A percentile compares a stretch with the other conserved stretches of the same genome.
Conservation (phyloP, 2,888 invertebrate genomes). For the Anthophora plumipes region DNA sequence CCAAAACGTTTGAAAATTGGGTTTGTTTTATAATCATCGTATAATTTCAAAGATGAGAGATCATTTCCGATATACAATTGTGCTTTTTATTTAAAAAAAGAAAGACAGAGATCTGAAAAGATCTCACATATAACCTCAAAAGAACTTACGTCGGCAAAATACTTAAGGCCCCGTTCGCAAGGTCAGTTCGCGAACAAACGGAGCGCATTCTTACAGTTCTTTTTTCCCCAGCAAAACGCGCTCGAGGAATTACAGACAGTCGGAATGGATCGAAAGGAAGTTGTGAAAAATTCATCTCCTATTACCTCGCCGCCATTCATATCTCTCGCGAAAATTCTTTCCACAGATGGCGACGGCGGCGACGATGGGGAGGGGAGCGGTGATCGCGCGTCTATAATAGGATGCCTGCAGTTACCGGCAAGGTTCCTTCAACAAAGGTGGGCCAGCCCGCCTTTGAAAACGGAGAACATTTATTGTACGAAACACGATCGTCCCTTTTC, state of each 20-base stretch:
- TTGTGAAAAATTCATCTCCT: constrained; percentile 56
- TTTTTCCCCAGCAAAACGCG: background rate
- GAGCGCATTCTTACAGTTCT: background rate
- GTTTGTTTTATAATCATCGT: no score
- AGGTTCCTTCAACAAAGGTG: constrained; percentile 41
- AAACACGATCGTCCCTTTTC: constrained; percentile 56
- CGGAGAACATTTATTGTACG: constrained; percentile 67
- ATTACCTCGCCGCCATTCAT: constrained; percentile 44
- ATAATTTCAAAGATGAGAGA: no score
- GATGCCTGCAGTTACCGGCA: constrained; percentile 44
- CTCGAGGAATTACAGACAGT: constrained; percentile 9
- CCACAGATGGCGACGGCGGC: background rate
- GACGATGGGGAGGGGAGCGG: background rate
- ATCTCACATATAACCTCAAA: no score
- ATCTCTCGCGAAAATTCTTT: constrained; percentile 46
- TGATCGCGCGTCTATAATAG: constrained; percentile 61
- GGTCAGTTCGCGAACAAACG: background rate
- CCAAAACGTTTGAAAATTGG: no score
- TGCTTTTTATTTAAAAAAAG: no score
- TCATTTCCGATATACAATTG: no score
- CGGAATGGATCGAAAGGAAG: background rate
- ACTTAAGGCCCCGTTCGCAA: background rate
- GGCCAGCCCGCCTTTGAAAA: constrained; percentile 51
- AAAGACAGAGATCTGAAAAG: no score
- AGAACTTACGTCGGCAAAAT: background rate